Conservation (phyloP, 1,140 invertebrate species). For the Heliconius himera region DNA sequence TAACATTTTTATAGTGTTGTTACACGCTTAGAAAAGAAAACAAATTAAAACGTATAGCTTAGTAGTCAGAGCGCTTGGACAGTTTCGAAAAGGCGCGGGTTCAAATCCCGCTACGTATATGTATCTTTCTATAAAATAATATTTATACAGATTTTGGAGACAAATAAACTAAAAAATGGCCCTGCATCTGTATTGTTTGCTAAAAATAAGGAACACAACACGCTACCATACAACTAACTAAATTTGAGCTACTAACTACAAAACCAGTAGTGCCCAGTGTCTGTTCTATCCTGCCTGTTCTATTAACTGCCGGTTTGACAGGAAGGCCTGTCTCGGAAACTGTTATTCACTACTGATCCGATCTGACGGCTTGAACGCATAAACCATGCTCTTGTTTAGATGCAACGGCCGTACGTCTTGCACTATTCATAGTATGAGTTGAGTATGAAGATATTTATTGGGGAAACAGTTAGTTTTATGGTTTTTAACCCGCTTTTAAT, state of each 20-base stretch:
- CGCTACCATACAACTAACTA: neutral
- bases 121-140: too few relatives aligned
- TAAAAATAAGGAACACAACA: neutral
- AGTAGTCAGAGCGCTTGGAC: too few relatives aligned
- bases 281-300: conserved; percentile 43
- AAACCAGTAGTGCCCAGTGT: neutral
- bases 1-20: too few relatives aligned
- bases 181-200: too few relatives aligned
- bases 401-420: conserved; percentile 29
- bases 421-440: conserved; percentile 6
- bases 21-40: too few relatives aligned
- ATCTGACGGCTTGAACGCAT: conserved; percentile 52
- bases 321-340: conserved; percentile 62
- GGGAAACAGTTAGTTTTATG: neutral
- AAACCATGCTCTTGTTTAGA: conserved; percentile 46
- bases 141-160: too few relatives aligned
- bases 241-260: neutral
- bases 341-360: conserved; percentile 68
- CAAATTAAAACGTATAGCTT: too few relatives aligned
- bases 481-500: too few relatives aligned
- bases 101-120: too few relatives aligned
- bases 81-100: too few relatives aligned
- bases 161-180: too few relatives aligned
- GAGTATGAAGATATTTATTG: neutral
- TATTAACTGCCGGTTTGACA: conserved; percentile 63